Evolutionary conservation across 2,888 invertebrate species (phyloP), one percentile per base, ranked within the genome.

Genomic region (Brassicogethes aeneus): DNA sequence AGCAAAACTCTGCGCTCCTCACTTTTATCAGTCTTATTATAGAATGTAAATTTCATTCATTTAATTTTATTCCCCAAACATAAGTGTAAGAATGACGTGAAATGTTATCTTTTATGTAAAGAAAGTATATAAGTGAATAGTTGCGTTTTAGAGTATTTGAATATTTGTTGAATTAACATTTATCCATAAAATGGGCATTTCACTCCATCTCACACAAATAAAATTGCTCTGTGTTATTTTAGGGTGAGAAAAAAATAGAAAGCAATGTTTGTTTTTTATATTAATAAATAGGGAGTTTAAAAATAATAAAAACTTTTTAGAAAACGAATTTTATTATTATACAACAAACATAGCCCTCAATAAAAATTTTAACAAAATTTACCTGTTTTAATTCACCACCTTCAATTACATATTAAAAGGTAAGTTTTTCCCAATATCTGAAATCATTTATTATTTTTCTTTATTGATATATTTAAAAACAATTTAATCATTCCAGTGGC

Each of bases 221-320:
- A 53, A 55, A 56, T 64, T 70, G 72, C 71, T 71, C 71, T 73
- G 72, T 72, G 69, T 73, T 73, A 71, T 70, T 55, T 54, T 59
- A 59, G 60, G 57, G 71, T 70, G 65, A 70, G 67, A 62, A 62
- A 62, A 57, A 59, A 56, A 59, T 61, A 60, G 55, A 51, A 69
- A 69, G 69, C 72, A 70, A 73, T 73, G 72, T 74, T 75, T 74
- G 71, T 74, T 75, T 74, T 75, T 75, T 75, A 59, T 75, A 75
- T 23, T 5, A 23, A 23, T 23, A 23, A 23, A 23, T 23, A 23
- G n/a, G n/a, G n/a, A 23, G 10, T 10, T 23, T 7, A 23, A 23
- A 10, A 23, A 23, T 23, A 23, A 23, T 23, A 10, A 23, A 23
- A n/a, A n/a, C 23, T 7, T 7, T 23, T 23, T 23, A 23, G 23